These are phyloP conservation scores for Balanococcus diminutus DNA, from an alignment of 2,888 invertebrate species.

Conservation along the genomic window DNA sequence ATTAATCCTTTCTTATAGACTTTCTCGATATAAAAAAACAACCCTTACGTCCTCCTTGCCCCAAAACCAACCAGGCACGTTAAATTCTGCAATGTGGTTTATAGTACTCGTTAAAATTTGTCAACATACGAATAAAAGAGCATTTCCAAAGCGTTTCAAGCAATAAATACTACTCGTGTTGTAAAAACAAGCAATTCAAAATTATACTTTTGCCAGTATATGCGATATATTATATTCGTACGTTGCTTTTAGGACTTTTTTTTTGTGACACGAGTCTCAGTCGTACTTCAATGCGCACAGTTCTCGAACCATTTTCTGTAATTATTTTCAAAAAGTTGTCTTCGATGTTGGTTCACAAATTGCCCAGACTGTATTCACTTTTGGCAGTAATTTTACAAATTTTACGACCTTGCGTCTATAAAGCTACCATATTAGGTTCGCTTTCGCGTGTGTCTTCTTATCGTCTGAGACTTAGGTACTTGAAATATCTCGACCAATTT, in stretches of 20 bases:
- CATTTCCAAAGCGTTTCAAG: slow-evolving; percentile 23
- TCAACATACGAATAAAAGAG: slow-evolving; percentile 16
- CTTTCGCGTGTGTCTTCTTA: too few relatives aligned
- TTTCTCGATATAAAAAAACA: background rate
- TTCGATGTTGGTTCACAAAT: background rate
- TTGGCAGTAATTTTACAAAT: too few relatives aligned
- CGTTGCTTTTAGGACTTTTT: background rate
- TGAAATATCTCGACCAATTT: too few relatives aligned
- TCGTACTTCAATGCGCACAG: background rate
- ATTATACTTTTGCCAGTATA: slow-evolving; percentile 1
- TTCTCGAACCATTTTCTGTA: background rate
- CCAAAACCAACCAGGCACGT: background rate
- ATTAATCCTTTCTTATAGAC: background rate
- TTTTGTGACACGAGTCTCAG: background rate
- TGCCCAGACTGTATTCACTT: too few relatives aligned
- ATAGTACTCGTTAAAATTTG: slow-evolving; percentile 26
- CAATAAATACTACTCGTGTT: slow-evolving; percentile 3
- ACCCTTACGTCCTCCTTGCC: background rate
- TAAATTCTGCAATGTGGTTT: background rate
- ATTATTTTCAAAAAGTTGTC: background rate
- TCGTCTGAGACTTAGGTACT: too few relatives aligned
- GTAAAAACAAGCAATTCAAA: slow-evolving; percentile 21
- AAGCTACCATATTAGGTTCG: too few relatives aligned
- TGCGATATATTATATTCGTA: background rate
- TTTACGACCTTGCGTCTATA: too few relatives aligned